Evolutionary conservation across 1,140 invertebrate genomes (phyloP), one percentile per base, ranked within the genome.

Genomic region (Homalodisca vitripennis): DNA sequence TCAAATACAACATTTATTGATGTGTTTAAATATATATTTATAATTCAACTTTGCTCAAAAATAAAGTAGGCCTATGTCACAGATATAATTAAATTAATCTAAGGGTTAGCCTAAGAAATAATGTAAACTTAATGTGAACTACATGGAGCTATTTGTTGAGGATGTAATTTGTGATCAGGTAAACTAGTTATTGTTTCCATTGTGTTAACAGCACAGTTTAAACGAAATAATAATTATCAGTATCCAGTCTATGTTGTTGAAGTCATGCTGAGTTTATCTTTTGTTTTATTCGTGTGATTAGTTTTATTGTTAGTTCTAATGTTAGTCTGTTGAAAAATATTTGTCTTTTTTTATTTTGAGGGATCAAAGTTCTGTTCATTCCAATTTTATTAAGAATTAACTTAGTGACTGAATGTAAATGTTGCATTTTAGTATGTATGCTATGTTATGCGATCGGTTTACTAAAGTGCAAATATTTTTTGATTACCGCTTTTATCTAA

Each of bases 341-440:
- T 60, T 60, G 26, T 60, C 3, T 60, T 60, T 27, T 10, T 27
- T 12, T 27, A 27, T 60, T 60, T 60, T 24, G 55, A 60, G 55
- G 55, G 55, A 60, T 60, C 55, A 60, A 60, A 60, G 55, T 60
- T 60, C 29, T 60, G 55, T 60, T 60, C 55, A 60, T 60, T 60
- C 55, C 55, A 60, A 13, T 60, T 51, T 60, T 60, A 27, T 60
- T 60, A 30, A n/a, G 48, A 51, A 12, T 24, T 60, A 60, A 26
- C 22, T 6, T 60, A 6, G 27, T 26, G 24, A 60, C 27, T 60
- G 27, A 60, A 22, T 60, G 6, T 60, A 30, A 60, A 60, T 60
- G 27, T 60, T 60, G 55, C 55, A 60, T 60, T 60, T 60, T 60
- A 60, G 55, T 60, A n/a, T 53, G 12, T 53, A 24, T 53, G 20